A percentile compares a stretch with the other conserved stretches of the same genome.
Evolutionary conservation across 2,113 vertebrate species (phyloP).

Genomic region (Phalacrocorax pelagicus): DNA sequence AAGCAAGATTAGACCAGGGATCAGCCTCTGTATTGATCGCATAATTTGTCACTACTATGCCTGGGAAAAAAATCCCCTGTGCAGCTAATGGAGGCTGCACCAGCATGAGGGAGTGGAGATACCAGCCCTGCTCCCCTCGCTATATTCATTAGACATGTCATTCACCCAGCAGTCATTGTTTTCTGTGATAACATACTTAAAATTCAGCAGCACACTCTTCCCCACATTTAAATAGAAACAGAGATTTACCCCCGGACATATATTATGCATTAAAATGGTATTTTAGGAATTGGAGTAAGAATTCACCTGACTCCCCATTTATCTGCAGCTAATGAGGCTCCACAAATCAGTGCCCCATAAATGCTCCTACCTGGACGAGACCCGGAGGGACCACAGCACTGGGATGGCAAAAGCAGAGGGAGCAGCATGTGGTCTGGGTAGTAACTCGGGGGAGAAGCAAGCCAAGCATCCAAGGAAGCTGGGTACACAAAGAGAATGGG

Average conservation of each 20-base stretch:
- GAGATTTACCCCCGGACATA: background rate
- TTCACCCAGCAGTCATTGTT: background rate
- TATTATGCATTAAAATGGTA: background rate
- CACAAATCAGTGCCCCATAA: background rate
- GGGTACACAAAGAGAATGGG: slow-evolving; percentile 2
- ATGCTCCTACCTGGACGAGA: rapidly evolving
- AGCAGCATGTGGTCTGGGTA: background rate
- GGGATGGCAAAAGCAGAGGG: background rate
- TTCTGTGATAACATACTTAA: background rate
- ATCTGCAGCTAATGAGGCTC: background rate
- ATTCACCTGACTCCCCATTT: slow-evolving; percentile 25
- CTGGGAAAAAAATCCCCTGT: rapidly evolving
- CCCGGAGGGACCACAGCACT: background rate
- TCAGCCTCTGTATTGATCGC: background rate
- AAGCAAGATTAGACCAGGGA: slow-evolving; percentile 51
- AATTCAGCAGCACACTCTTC: background rate
- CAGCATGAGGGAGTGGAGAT: background rate
- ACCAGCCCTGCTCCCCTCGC: background rate
- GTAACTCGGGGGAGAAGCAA: background rate
- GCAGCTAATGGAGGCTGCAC: background rate
- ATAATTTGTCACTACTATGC: slow-evolving; percentile 12
- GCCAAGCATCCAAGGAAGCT: background rate
- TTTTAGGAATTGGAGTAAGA: background rate
- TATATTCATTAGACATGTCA: background rate
- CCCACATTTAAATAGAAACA: background rate